phyloP scores from a whole-genome alignment of 2,888 invertebrate genomes.

The Stramonita haemastoma region DNA sequence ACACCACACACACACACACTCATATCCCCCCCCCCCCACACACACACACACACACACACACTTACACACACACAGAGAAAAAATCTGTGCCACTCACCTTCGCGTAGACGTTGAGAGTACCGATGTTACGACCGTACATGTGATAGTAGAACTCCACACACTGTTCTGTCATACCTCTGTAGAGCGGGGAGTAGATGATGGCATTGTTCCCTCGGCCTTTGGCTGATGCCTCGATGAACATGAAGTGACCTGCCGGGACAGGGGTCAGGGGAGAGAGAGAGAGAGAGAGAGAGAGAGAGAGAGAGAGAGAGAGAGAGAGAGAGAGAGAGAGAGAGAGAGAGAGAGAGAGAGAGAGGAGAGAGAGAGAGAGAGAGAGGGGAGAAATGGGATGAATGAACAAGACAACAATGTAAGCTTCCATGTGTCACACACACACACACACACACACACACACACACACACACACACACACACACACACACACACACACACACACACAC shows the following conservation, averaged over 20 bases:
- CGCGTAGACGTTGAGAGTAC: slow-evolving; percentile 39
- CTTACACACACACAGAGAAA: background rate
- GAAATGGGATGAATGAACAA: no score
- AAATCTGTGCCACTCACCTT: background rate
- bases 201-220: slow-evolving; percentile 64
- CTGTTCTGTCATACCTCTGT: slow-evolving; percentile 66
- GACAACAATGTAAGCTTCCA: no score
- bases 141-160: slow-evolving; percentile 71
- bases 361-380: no score
- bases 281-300: no score
- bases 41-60: background rate
- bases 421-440: background rate
- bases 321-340: no score
- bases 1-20: background rate
- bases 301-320: no score
- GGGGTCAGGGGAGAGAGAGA: no score
- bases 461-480: background rate
- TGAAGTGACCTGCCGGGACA: slow-evolving; percentile 67
- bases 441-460: background rate
- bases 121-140: slow-evolving; percentile 63
- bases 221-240: slow-evolving; percentile 71
- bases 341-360: no score
- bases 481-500: background rate
- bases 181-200: slow-evolving; percentile 67
- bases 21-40: background rate